These are phyloP conservation scores for Oscheius sp. DNA, from an alignment of 2,888 invertebrate genomes.

Conservation along the genomic window DNA sequence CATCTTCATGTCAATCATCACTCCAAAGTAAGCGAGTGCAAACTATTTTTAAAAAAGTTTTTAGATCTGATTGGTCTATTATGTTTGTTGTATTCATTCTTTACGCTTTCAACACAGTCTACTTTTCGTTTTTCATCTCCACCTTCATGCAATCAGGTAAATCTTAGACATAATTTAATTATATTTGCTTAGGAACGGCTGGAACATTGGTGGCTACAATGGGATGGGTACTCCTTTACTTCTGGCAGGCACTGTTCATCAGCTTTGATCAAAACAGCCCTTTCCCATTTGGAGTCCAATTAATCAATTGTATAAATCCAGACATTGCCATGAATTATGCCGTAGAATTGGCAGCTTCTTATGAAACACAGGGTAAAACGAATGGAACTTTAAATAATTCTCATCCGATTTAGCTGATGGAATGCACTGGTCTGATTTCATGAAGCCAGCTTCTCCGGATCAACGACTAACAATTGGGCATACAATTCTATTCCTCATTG, in stretches of 20 bases:
- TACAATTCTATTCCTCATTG: constrained; percentile 50
- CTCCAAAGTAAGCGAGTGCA: constrained; percentile 37
- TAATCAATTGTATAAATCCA: constrained; percentile 62
- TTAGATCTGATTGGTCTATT: constrained; percentile 51
- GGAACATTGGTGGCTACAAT: constrained; percentile 60
- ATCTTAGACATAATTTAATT: neutral
- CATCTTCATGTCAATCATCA: constrained; percentile 38
- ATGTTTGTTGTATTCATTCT: constrained; percentile 61
- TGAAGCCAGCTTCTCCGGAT: constrained; percentile 51
- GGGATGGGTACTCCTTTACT: constrained; percentile 65
- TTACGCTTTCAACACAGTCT: constrained; percentile 58
- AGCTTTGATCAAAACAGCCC: constrained; percentile 47
- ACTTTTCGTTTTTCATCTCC: constrained; percentile 61
- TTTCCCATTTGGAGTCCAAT: constrained; percentile 39
- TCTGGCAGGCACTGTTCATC: constrained; percentile 61
- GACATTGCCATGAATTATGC: constrained; percentile 58
- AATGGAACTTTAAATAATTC: too few relatives aligned
- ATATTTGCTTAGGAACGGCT: constrained; percentile 45
- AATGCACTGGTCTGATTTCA: constrained; percentile 54
- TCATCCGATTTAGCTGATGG: constrained; percentile 43
- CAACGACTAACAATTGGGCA: constrained; percentile 56
- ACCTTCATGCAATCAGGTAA: constrained; percentile 62
- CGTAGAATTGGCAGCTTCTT: constrained; percentile 55
- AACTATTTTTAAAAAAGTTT: neutral
- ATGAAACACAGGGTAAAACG: constrained; percentile 53